Percentiles rank a stretch among this genome's conserved stretches.
Conservation (phyloP, 2,113 vertebrate genomes). For the Sceloporus undulatus region DNA sequence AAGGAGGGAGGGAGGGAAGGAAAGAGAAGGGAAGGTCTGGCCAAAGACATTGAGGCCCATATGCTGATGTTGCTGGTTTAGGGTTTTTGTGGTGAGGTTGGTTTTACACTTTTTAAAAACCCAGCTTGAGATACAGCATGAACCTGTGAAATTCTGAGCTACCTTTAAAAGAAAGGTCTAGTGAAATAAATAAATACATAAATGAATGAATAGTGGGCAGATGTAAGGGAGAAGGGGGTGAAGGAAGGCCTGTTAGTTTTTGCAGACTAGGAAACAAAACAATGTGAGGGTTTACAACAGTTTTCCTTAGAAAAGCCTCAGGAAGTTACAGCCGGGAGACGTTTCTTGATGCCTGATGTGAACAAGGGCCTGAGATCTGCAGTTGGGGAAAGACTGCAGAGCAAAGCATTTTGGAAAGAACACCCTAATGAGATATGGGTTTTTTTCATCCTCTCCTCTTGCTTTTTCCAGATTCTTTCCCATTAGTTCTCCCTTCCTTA, state of each 20-base stretch:
- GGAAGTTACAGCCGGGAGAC: not conserved
- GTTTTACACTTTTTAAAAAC: no score
- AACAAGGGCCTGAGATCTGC: not conserved
- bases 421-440: not conserved
- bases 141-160: not conserved
- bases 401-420: not conserved
- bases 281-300: not conserved
- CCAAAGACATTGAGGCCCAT: no score
- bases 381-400: not conserved
- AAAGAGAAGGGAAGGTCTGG: no score
- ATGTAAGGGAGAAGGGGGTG: not conserved
- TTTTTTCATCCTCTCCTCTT: not conserved
- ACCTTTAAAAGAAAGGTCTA: not conserved
- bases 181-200: no score
- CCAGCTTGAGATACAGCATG: no score
- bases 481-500: no score
- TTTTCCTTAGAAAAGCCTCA: not conserved
- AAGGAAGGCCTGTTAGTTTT: not conserved
- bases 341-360: not conserved
- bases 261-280: not conserved
- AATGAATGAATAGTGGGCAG: no score
- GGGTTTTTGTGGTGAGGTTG: no score
- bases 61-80: no score
- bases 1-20: not conserved
- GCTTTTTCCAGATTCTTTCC: no score